phyloP scores from a whole-genome alignment of 2,888 invertebrate species.

The Griposia aprilina region DNA sequence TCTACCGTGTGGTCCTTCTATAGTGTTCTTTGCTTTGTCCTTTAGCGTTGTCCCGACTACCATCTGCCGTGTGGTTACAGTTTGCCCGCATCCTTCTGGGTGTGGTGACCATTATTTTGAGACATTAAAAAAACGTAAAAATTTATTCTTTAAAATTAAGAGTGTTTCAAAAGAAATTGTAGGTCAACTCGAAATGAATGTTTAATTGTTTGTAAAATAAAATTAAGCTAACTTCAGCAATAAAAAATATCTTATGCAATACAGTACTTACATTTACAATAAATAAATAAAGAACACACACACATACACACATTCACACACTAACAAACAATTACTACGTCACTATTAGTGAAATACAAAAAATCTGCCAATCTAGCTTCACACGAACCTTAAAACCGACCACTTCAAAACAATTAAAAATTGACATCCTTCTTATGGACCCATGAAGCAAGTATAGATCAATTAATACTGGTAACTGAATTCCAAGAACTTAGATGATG shows the following conservation, averaged over 20 bases:
- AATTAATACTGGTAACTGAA: slow-evolving; percentile 1
- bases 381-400: not conserved
- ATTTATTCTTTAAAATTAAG: slow-evolving; percentile 32
- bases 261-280: not conserved
- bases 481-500: slow-evolving; percentile 40
- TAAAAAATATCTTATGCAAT: not conserved
- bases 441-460: not conserved
- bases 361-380: not conserved
- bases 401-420: slow-evolving; percentile 5
- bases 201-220: slow-evolving; percentile 7
- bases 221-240: not conserved
- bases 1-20: slow-evolving; percentile 23
- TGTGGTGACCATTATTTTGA: slow-evolving; percentile 49
- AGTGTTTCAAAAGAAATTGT: slow-evolving; percentile 33
- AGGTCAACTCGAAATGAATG: slow-evolving; percentile 16
- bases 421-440: not conserved
- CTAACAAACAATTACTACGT: not conserved
- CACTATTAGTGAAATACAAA: not conserved
- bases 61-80: slow-evolving; percentile 70
- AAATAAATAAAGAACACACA: too few species aligned
- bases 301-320: too few species aligned
- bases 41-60: slow-evolving; percentile 43
- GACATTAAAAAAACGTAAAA: slow-evolving; percentile 54
- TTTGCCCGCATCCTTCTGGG: slow-evolving; percentile 70
- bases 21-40: not conserved